Conservation (phyloP, 2,797 vertebrate species). For the Ctenopoma multispine region DNA sequence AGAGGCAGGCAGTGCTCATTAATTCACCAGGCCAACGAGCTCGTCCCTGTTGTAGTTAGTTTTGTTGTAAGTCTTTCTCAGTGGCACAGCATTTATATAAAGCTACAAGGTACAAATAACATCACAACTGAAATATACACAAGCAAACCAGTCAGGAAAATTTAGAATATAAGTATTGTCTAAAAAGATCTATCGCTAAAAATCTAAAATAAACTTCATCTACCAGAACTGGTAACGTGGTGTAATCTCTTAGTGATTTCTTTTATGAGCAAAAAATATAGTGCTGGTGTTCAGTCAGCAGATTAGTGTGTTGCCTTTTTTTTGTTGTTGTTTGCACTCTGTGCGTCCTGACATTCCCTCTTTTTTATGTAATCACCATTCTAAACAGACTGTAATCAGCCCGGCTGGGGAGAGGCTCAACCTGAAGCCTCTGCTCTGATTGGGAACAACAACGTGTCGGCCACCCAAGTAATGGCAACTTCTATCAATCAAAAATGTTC, state of each 20-base stretch:
- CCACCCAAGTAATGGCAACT: slow-evolving; percentile 35
- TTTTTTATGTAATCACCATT: slow-evolving; percentile 59
- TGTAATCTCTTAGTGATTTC: neutral
- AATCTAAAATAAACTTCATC: no score
- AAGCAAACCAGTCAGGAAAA: no score
- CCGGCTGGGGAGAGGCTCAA: slow-evolving; percentile 31
- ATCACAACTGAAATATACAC: neutral
- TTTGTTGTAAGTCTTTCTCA: neutral
- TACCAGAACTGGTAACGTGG: no score
- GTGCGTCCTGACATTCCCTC: slow-evolving; percentile 25
- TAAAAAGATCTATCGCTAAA: no score
- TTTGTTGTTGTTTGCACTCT: neutral
- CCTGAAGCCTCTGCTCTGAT: slow-evolving; percentile 61
- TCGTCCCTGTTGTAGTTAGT: neutral
- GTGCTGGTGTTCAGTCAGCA: neutral
- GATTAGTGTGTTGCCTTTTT: neutral
- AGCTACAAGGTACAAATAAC: neutral
- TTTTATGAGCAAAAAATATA: no score
- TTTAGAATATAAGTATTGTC: no score
- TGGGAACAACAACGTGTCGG: slow-evolving; percentile 53
- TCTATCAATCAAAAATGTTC: slow-evolving; percentile 21
- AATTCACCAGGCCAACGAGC: slow-evolving; percentile 30
- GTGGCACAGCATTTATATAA: slow-evolving; percentile 1
- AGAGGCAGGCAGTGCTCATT: slow-evolving; percentile 32
- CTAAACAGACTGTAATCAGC: slow-evolving; percentile 70